A percentile compares a stretch with the other conserved stretches of the same genome.
Conservation (phyloP, 2,113 vertebrate genomes). For the Ceuthmochares aereus region DNA sequence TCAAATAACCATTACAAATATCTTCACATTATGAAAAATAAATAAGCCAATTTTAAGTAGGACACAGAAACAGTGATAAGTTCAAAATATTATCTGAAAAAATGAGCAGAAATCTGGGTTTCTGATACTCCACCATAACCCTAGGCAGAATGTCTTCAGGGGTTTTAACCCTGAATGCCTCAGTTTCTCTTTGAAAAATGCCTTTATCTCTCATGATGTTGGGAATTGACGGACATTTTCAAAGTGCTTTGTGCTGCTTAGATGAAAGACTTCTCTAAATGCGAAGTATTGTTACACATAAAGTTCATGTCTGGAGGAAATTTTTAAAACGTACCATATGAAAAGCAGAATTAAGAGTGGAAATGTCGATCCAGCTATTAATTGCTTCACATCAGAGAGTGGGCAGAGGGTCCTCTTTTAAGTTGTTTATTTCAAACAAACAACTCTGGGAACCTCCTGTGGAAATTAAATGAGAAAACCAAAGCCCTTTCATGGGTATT, state of each 20-base stretch:
- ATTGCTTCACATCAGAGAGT: conserved; percentile 22
- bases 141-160: not conserved
- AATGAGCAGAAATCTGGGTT: not conserved
- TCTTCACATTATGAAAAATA: not conserved
- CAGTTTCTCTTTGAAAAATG: not conserved
- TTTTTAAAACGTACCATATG: conserved; percentile 59
- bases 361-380: conserved; percentile 36
- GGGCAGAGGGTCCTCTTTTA: conserved; percentile 38
- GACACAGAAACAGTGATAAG: not conserved
- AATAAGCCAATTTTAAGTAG: not conserved
- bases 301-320: conserved; percentile 45
- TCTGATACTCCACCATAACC: not conserved
- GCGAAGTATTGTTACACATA: not conserved
- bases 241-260: conserved; percentile 2
- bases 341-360: conserved; percentile 42
- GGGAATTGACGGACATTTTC: conserved; percentile 2
- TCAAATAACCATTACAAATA: not conserved
- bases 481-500: conserved; percentile 58
- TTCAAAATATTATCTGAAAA: not conserved
- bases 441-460: conserved; percentile 41
- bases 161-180: not conserved
- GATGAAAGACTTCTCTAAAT: conserved; percentile 43
- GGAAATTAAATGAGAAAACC: conserved; percentile 49
- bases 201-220: not conserved
- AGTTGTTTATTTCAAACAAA: conserved; percentile 61